Conservation (phyloP, 2,888 invertebrate species). For the Phlogophora meticulosa region DNA sequence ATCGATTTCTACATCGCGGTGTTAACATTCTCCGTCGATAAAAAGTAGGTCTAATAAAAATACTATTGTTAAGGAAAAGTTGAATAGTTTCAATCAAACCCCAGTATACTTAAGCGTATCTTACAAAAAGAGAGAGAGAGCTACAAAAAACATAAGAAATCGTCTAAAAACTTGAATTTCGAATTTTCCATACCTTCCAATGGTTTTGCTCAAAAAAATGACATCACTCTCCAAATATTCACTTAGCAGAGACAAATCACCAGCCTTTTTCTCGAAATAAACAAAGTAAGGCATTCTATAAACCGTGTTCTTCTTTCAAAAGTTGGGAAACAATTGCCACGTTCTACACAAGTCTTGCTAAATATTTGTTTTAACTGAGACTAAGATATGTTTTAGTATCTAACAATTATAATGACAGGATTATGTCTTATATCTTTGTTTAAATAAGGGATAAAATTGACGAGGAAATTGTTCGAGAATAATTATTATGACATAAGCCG, state of each 20-base stretch:
- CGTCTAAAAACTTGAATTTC: not conserved
- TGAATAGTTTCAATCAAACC: too few relatives aligned
- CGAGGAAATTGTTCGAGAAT: not conserved
- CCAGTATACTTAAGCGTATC: too few relatives aligned
- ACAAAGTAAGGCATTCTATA: conserved; percentile 49
- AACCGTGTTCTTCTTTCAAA: conserved; percentile 1
- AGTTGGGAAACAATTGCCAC: conserved; percentile 7
- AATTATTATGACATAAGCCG: too few relatives aligned
- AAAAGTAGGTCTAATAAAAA: too few relatives aligned
- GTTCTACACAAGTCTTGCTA: not conserved
- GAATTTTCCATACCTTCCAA: conserved; percentile 37
- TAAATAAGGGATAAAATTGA: conserved; percentile 8
- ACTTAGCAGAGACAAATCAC: conserved; percentile 48
- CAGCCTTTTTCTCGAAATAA: conserved; percentile 56
- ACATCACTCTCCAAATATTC: conserved; percentile 51
- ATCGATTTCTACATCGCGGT: too few relatives aligned
- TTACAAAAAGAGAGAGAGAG: too few relatives aligned
- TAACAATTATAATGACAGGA: conserved; percentile 36
- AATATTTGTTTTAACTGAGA: conserved; percentile 33
- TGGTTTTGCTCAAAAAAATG: conserved; percentile 30
- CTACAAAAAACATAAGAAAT: not conserved
- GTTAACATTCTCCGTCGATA: too few relatives aligned
- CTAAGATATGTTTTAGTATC: conserved; percentile 33
- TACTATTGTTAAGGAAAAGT: too few relatives aligned
- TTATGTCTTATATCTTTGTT: conserved; percentile 33